These are phyloP conservation scores for Poeciliopsis occidentalis DNA, from an alignment of 2,113 vertebrate genomes.

Conservation along the genomic window DNA sequence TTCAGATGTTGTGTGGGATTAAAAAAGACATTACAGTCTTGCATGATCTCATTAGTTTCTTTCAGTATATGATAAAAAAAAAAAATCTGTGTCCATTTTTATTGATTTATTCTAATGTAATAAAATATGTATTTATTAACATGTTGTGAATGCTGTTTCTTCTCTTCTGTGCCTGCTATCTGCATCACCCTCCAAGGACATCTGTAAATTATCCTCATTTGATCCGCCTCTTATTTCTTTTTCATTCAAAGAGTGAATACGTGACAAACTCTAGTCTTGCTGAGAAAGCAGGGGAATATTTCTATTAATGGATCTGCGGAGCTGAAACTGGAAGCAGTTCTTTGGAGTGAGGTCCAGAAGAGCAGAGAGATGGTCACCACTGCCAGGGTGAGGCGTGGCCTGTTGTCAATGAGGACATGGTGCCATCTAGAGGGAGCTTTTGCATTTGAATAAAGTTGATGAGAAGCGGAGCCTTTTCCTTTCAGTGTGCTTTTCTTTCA, in stretches of 20 bases:
- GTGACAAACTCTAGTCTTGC: too few relatives aligned
- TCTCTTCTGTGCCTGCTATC: background rate
- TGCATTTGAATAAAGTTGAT: background rate
- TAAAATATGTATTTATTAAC: constrained; percentile 79
- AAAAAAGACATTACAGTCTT: too few relatives aligned
- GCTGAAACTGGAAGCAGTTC: constrained; percentile 5
- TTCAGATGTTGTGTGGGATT: too few relatives aligned
- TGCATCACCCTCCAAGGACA: background rate
- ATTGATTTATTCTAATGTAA: constrained; percentile 78
- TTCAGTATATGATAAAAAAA: too few relatives aligned
- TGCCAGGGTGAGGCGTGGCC: background rate
- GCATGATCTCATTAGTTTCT: too few relatives aligned
- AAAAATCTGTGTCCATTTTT: constrained; percentile 81
- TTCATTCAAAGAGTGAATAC: too few relatives aligned
- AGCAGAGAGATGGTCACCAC: constrained; percentile 1
- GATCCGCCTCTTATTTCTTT: too few relatives aligned
- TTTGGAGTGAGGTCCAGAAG: background rate
- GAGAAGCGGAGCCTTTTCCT: background rate
- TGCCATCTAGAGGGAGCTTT: constrained; percentile 72
- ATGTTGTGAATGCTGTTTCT: constrained; percentile 20
- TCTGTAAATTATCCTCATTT: too few relatives aligned
- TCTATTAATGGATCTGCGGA: background rate
- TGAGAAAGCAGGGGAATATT: too few relatives aligned
- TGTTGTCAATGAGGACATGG: constrained; percentile 62
- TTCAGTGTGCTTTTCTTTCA: background rate